These are phyloP conservation scores for Hemitrygon akajei DNA, from an alignment of 2,797 vertebrate genomes.

Conservation along the genomic window DNA sequence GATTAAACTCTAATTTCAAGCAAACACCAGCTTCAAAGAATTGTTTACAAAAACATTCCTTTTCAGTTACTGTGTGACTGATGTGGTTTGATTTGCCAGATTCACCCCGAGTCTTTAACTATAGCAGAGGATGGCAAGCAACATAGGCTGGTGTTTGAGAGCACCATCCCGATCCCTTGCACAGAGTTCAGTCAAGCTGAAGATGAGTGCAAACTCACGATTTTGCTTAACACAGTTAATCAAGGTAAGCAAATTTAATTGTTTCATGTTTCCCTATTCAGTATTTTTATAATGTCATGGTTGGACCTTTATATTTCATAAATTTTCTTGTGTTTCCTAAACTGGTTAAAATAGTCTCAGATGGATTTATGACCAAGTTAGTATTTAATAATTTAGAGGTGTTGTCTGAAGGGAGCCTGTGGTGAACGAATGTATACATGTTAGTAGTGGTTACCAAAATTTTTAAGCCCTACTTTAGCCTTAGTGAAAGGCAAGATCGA, in stretches of 20 bases:
- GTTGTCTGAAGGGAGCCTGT: not conserved
- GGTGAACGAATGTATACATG: not conserved
- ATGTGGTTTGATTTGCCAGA: conserved; percentile 52
- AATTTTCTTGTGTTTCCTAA: not conserved
- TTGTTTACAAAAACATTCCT: not conserved
- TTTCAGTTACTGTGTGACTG: not conserved
- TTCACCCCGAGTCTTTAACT: conserved; percentile 59
- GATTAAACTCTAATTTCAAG: not conserved
- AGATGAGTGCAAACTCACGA: conserved; percentile 63
- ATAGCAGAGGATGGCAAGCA: conserved; percentile 72
- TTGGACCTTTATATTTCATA: not conserved
- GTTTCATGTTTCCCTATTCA: conserved; percentile 28
- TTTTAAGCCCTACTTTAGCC: no score
- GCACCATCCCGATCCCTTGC: conserved; percentile 75
- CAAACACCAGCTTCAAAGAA: not conserved
- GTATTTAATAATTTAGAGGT: not conserved
- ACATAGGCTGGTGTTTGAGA: conserved; percentile 66
- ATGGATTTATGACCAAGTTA: not conserved
- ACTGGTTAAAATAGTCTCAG: not conserved
- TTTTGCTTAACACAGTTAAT: conserved; percentile 64
- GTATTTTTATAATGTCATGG: not conserved
- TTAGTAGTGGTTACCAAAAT: no score
- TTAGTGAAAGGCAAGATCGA: no score
- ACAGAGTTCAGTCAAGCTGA: conserved; percentile 48
- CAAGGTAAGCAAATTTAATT: conserved; percentile 56